Base-by-base conservation (phyloP, 2,113 vertebrate species). In the Dipodomys ordii region DNA sequence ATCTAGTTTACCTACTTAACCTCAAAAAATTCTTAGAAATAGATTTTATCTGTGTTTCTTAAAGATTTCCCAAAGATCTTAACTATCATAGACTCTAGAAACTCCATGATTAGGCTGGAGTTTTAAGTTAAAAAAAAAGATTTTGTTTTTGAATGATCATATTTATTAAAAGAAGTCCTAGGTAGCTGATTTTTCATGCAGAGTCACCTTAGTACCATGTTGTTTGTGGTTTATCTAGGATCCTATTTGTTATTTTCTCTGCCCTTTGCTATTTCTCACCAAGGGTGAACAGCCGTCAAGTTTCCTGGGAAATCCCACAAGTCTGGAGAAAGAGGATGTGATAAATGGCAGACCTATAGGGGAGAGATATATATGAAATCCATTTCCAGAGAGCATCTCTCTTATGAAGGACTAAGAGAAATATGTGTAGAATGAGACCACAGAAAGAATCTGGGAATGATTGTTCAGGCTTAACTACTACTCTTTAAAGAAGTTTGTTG, bases 31-130 rank as follows among this genome's bases (percentile, higher is more conserved):
- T 92, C n/a, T 71, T 88, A 32, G n/a, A 53, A 85, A 11, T 73
- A 0, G 91, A 22, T 91, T 78, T 87, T 83, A 69, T 69, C 8
- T 76, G 46, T 72, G 23, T 67, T 94, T 85, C n/a, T 12, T 74
- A 68, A 86, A 88, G 65, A 91, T 72, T 87, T 81, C 57, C 73
- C 73, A 81, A 78, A 76, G 67, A 69, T 81, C 20, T 85, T 91
- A 90, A 74, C 83, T 80, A 68, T 12, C 12, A 1, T 49, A 35
- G 30, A 81, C 69, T 78, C 73, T 79, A 65, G 78, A 49, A 91
- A 82, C 86, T 87, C 27, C 71, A 1, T 80, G 8, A 78, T 65
- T 82, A 69, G 77, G 22, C 23, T 89, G 25, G 25, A 79, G 76
- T 71, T 88, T 73, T 49, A 76, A 71, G 46, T 67, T 57, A 84